Base-by-base conservation (phyloP, 1,140 invertebrate genomes). In the Heterodera schachtii region DNA sequence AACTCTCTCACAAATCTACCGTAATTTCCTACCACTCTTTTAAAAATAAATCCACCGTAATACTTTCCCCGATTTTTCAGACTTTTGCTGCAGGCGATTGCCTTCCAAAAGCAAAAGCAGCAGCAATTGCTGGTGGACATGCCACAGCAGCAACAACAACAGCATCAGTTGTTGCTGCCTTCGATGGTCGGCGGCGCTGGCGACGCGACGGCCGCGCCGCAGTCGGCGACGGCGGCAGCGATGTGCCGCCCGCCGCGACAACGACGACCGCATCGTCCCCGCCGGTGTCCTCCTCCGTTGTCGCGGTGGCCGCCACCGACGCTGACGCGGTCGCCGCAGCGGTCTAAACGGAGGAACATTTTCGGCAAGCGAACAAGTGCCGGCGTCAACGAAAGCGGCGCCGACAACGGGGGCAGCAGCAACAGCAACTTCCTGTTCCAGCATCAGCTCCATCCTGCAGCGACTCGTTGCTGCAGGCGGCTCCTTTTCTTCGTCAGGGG, bases 331-430 rank as follows among this genome's bases (percentile, higher is more conserved):
- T 44, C n/a, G 73, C 73, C 11, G 73, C 73, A 8, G 71, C 49
- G 11, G 71, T 52, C 71, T 19, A 73, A 73, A 75, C 49, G 73
- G 60, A 75, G 43, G 60, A 75, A 31, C 60, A 44, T 44, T 75
- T 44, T 1, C 73, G 60, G 73, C 21, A 46, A 43, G n/a, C n/a
- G 31, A 75, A 1, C n/a, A 75, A 31, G 0, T 49, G 73, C 31
- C 19, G n/a, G 49, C 44, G 19, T 13, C 19, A 43, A 21, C n/a
- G 57, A 13, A 47, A 52, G 19, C n/a, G 74, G 74, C 16, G n/a
- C n/a, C n/a, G n/a, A n/a, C n/a, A 19, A 19, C 43, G 74, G 46
- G 16, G 47, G 74, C 13, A 16, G 31, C 8, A n/a, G 7, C 16
- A 57, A 49, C 57, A 6, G 41, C 31, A 71, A 71, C 21, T 46